Base-by-base conservation (phyloP, 2,797 vertebrate genomes). In the Chaenodraco wilsoni region DNA sequence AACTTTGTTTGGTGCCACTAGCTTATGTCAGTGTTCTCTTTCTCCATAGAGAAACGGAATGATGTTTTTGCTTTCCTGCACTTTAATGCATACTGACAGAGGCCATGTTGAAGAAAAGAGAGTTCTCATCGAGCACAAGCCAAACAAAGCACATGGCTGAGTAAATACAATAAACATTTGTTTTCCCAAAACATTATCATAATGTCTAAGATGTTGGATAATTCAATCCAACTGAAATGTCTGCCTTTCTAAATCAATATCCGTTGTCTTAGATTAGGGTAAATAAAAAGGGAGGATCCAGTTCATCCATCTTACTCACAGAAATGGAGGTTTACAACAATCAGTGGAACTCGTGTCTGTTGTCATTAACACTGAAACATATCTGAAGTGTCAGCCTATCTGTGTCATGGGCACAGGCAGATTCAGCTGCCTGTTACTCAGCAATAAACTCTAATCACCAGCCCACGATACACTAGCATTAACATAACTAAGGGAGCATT, bases 361-460 rank as follows among this genome's bases (percentile, higher is more conserved):
- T 43, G 43, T 49, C 33, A 62, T 57, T 58, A 68, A 9, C 12
- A 44, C 37, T 5, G 5, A 17, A 56, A 44, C 17, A 43, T 21
- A 57, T 68, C 0, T 45, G 45, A 62, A 21, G 50, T 21, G 60
- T 76, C 52, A 58, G 57, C 23, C 58, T 48, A 2, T 56, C 3
- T 58, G 65, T 69, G 59, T 51, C 37, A 27, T 2, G 17, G 21
- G 4, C 43, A 27, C 50, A 49, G 17, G 44, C 0, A 7, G 0
- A 44, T 43, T 21, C 57, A 73, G 23, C 62, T 23, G 62, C 55
- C n/a, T 50, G 3, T 50, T 57, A 1, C 33, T 72, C 69, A 27
- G 48, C 0, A 40, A 1, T 48, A 50, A 45, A 33, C 40, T 67
- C 21, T 9, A 43, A 43, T 43, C 49, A 62, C n/a, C 43, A n/a